A percentile compares a stretch with the other conserved stretches of the same genome.
These are phyloP conservation scores for Ifrita kowaldi DNA, from an alignment of 2,113 vertebrate genomes.

Conservation along the genomic window DNA sequence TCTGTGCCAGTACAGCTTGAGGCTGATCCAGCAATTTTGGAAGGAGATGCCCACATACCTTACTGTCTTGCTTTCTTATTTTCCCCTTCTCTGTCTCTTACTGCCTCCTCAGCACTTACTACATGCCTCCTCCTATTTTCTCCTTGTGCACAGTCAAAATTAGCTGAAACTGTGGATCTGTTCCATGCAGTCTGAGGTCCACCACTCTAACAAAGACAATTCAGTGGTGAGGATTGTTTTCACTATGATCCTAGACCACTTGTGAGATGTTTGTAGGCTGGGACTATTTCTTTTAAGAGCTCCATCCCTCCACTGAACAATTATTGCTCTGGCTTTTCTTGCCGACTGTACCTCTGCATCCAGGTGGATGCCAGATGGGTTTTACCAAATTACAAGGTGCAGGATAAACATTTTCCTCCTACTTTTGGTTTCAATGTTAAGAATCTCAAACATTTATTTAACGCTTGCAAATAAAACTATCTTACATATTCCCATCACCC, in stretches of 20 bases:
- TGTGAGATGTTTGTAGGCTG: background rate
- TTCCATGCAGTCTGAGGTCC: background rate
- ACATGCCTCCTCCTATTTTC: background rate
- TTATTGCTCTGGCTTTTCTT: background rate
- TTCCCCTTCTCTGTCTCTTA: background rate
- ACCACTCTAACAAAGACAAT: background rate
- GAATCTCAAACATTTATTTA: conserved; percentile 11
- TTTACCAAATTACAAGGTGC: background rate
- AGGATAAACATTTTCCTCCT: conserved; percentile 15
- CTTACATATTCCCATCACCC: background rate
- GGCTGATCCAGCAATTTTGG: background rate
- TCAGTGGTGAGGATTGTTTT: background rate
- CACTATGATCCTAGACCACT: background rate
- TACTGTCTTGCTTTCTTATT: background rate
- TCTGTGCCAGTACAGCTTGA: background rate
- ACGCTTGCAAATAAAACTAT: background rate
- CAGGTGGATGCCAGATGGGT: background rate
- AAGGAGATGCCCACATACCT: background rate
- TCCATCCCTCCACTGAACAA: background rate
- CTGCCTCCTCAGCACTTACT: background rate
- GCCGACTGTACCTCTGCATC: background rate
- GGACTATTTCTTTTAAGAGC: background rate
- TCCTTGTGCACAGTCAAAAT: background rate
- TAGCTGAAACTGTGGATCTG: background rate
- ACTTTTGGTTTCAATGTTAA: background rate